Conservation (phyloP, 2,888 invertebrate species). For the Eilema griseolum region DNA sequence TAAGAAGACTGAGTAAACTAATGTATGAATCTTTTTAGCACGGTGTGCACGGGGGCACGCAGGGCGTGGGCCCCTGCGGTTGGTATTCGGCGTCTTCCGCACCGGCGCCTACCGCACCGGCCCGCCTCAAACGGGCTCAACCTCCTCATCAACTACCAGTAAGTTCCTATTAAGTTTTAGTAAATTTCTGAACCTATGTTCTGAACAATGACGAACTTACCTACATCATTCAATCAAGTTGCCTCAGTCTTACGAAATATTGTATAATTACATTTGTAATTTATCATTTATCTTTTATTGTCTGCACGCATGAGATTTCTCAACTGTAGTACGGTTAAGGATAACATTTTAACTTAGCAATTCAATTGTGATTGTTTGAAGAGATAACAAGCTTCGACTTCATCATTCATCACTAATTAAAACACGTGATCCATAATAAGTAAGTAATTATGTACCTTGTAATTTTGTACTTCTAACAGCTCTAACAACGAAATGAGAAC, state of each 20-base stretch:
- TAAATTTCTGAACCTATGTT: background rate
- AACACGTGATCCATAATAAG: slow-evolving; percentile 25
- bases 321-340: slow-evolving; percentile 28
- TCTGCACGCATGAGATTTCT: slow-evolving; percentile 27
- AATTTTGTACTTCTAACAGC: slow-evolving; percentile 13
- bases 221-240: background rate
- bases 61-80: slow-evolving; percentile 83
- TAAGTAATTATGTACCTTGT: slow-evolving; percentile 14
- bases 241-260: slow-evolving; percentile 6
- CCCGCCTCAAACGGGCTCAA: slow-evolving; percentile 79
- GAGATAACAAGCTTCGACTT: slow-evolving; percentile 26
- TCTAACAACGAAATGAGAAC: slow-evolving; percentile 19
- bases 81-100: slow-evolving; percentile 84
- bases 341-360: slow-evolving; percentile 32
- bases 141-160: slow-evolving; percentile 82
- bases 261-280: slow-evolving; percentile 6
- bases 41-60: slow-evolving; percentile 79
- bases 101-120: slow-evolving; percentile 82
- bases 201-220: too few species aligned
- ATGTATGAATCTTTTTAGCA: slow-evolving; percentile 63
- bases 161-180: slow-evolving; percentile 35
- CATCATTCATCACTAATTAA: slow-evolving; percentile 24
- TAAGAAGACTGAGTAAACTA: background rate
- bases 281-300: slow-evolving; percentile 5
- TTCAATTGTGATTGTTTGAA: slow-evolving; percentile 27